Evolutionary conservation across 1,140 invertebrate genomes (phyloP).

Genomic region (Drepana arcuata): DNA sequence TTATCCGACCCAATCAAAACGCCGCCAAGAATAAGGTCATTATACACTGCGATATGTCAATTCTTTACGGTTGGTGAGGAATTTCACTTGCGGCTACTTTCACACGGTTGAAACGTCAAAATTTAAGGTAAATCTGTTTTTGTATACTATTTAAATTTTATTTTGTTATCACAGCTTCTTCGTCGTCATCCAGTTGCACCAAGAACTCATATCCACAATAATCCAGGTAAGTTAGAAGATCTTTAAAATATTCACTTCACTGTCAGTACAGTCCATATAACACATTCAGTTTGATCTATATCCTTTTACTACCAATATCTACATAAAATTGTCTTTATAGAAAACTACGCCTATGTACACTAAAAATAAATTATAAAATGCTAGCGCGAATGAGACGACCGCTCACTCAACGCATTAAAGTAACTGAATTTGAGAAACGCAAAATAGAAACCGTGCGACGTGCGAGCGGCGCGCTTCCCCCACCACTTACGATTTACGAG

Average conservation of each 20-base stretch:
- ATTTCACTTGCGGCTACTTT: conserved; percentile 23
- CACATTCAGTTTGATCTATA: conserved; percentile 34
- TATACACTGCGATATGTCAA: conserved; percentile 22
- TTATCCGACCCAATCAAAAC: conserved; percentile 46
- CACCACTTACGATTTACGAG: conserved; percentile 63
- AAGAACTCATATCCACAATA: conserved; percentile 17
- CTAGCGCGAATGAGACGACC: conserved; percentile 38
- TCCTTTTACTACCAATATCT: conserved; percentile 42
- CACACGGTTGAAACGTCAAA: conserved; percentile 51
- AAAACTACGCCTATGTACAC: conserved; percentile 40
- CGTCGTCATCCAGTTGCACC: conserved; percentile 25
- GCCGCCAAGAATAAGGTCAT: conserved; percentile 11
- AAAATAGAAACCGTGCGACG: conserved; percentile 67
- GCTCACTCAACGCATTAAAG: conserved; percentile 51
- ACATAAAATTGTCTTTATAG: conserved; percentile 29
- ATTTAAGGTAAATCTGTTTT: conserved; percentile 24
- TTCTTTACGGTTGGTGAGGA: conserved; percentile 2
- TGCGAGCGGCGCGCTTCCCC: conserved; percentile 53
- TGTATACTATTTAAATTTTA: conserved; percentile 22
- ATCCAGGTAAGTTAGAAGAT: conserved; percentile 32
- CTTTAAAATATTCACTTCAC: conserved; percentile 46
- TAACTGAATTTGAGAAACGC: conserved; percentile 66
- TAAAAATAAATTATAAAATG: conserved; percentile 53
- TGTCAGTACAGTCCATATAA: conserved; percentile 36
- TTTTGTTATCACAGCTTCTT: conserved; percentile 50